A percentile compares a stretch with the other conserved stretches of the same genome.
These are phyloP conservation scores for Sula dactylatra DNA, from an alignment of 2,113 vertebrate genomes.

Conservation along the genomic window DNA sequence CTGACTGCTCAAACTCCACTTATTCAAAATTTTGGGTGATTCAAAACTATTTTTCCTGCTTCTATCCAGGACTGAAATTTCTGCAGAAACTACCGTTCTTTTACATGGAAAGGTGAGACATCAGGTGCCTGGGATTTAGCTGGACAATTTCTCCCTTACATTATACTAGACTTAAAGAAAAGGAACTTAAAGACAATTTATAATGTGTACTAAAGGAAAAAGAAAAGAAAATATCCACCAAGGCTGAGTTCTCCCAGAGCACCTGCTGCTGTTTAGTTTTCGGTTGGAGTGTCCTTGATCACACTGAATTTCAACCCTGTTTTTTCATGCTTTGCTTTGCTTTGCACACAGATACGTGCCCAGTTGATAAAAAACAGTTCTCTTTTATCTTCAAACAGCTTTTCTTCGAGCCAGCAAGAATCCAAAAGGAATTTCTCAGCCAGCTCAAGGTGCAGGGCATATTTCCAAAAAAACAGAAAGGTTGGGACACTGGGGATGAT, in stretches of 20 bases:
- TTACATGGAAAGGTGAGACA: background rate
- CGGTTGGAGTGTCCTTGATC: conserved; percentile 1
- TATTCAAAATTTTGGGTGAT: background rate
- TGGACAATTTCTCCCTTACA: background rate
- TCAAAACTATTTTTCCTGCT: background rate
- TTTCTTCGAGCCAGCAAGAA: background rate
- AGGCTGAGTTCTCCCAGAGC: background rate
- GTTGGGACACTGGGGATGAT: background rate
- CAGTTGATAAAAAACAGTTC: background rate
- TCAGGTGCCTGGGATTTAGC: background rate
- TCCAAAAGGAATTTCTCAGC: background rate
- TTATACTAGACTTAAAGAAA: background rate
- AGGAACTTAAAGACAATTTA: background rate
- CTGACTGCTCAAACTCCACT: background rate
- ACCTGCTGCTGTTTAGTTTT: conserved; percentile 15
- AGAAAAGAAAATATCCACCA: background rate
- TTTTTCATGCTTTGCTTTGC: background rate
- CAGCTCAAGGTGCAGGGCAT: background rate
- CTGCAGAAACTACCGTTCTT: background rate
- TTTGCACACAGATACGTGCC: background rate
- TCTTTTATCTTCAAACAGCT: background rate
- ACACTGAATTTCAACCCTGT: background rate
- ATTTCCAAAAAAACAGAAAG: background rate
- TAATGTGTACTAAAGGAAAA: background rate
- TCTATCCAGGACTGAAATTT: background rate